A percentile compares a stretch with the other conserved stretches of the same genome.
phyloP scores from a whole-genome alignment of 2,888 invertebrate genomes.

The Nowickia ferox region DNA sequence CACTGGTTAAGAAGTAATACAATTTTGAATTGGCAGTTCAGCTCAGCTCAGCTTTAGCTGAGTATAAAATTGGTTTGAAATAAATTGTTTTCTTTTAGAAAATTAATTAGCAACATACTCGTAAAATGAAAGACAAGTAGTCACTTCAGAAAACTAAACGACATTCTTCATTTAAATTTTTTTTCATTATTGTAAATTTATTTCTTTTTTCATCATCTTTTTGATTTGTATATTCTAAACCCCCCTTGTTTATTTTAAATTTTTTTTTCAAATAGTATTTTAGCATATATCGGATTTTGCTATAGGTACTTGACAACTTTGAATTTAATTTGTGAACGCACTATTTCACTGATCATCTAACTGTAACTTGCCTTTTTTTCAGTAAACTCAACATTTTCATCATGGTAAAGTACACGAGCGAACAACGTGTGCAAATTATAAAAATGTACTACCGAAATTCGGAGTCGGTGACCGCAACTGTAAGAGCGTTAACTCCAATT shows the following conservation, averaged over 20 bases:
- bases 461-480: too few relatives aligned
- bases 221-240: background rate
- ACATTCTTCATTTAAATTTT: background rate
- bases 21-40: background rate
- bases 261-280: background rate
- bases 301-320: too few relatives aligned
- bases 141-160: constrained; percentile 4
- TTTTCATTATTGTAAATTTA: background rate
- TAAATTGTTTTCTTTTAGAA: constrained; percentile 4
- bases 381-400: too few relatives aligned
- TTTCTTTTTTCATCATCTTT: background rate
- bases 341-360: too few relatives aligned
- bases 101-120: background rate
- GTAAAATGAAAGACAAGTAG: constrained; percentile 5
- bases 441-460: too few relatives aligned
- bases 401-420: too few relatives aligned
- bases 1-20: background rate
- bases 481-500: too few relatives aligned
- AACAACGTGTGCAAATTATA: too few relatives aligned
- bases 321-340: too few relatives aligned
- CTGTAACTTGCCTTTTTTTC: too few relatives aligned
- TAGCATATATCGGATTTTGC: too few relatives aligned
- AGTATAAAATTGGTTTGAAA: background rate
- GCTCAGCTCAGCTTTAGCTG: background rate
- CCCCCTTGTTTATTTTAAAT: background rate